Percentiles rank a stretch among this genome's conserved stretches.
phyloP scores from a whole-genome alignment of 2,888 invertebrate species.

The Mythimna pallens region DNA sequence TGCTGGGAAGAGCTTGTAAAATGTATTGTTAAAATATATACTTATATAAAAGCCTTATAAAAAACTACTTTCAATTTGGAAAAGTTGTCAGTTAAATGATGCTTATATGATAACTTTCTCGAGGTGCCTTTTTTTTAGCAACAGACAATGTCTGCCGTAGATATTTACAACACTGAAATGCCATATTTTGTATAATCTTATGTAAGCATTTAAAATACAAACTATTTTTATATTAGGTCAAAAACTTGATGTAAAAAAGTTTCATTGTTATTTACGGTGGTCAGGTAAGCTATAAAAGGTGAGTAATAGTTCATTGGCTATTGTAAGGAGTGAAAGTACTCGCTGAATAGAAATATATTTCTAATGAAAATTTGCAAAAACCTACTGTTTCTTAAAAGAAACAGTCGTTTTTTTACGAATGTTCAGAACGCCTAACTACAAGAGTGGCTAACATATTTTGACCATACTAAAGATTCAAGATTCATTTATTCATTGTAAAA shows the following conservation, averaged over 20 bases:
- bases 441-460: background rate
- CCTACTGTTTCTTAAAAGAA: no score
- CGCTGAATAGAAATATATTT: background rate
- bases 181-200: conserved; percentile 37
- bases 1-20: no score
- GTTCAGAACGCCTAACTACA: no score
- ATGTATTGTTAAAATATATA: no score
- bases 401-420: no score
- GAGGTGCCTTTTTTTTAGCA: conserved; percentile 23
- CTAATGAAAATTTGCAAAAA: background rate
- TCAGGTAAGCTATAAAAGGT: background rate
- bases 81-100: no score
- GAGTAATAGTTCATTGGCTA: background rate
- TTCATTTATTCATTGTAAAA: no score
- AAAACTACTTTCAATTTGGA: no score
- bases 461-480: no score
- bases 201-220: background rate
- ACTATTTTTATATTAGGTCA: conserved; percentile 19
- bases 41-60: no score
- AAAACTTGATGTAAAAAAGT: background rate
- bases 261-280: background rate
- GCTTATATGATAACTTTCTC: conserved; percentile 4
- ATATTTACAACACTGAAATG: conserved; percentile 13
- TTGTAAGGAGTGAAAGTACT: background rate
- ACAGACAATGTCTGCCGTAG: conserved; percentile 5